Evolutionary conservation across 1,140 invertebrate species (phyloP), one percentile per base, ranked within the genome.

Genomic region (Polypedilum pembai): DNA sequence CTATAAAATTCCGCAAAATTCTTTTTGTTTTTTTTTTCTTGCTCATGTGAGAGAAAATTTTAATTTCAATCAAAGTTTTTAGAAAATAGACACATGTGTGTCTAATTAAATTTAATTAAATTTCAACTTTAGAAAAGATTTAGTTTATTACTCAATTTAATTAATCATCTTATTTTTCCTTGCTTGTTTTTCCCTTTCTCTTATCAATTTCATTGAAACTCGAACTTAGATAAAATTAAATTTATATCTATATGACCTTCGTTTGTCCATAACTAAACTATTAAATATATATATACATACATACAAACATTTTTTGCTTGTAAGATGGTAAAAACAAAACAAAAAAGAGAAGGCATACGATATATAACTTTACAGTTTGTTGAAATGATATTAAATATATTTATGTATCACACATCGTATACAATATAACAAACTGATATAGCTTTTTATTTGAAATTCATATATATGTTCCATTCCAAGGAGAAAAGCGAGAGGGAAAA

Each of bases 361-460:
- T 69, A 69, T 33, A 33, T 69, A 69, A 69, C 15, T 69, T 69
- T 69, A 69, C 65, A 69, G 65, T 69, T 69, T 69, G 65, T 69
- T 69, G 65, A 69, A 69, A 69, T 69, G 65, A 69, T 69, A 69
- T 69, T 21, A 69, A 69, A 21, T 69, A 69, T 69, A 20, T 69
- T 20, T 69, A 69, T 69, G 17, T 69, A 69, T 69, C 65, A 21
- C 65, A 69, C 65, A 69, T 69, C 65, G 65, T 69, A 69, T 21
- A 69, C 65, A 69, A 69, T 69, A 18, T 21, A 69, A 69, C 45
- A 56, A 69, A 69, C 65, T 69, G 65, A 69, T 69, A 69, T 69
- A n/a, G 20, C 20, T 69, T 69, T 69, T 21, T 69, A 69, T 69
- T 69, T 69, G 65, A 69, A 69, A 69, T 69, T 69, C 65, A 69